Evolutionary conservation across 2,113 vertebrate species (phyloP), one percentile per base, ranked within the genome.

Genomic region (Phylloscopus whistleri): DNA sequence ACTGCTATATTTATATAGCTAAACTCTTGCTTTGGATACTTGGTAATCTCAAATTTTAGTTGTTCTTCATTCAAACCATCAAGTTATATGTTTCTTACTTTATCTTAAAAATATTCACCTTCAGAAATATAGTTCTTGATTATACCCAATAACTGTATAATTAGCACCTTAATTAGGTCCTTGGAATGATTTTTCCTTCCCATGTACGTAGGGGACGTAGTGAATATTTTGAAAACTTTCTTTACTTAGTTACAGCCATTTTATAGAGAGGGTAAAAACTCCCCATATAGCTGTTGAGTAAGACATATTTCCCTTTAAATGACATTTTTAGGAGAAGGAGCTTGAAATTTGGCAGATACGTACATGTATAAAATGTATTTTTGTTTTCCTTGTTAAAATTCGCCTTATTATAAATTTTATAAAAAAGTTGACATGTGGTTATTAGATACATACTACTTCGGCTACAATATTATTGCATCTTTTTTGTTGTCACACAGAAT

Each of bases 181-280:
- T 83, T 89, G 35, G 10, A 85, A 44, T 46, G 10, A 66, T 30
- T 77, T 62, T 90, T 76, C 9, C 18, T 74, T 86, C 86, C 6
- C 7, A 10, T 4, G 0, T 55, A 26, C 8, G 3, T 15, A 43
- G 21, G 52, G 6, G 6, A n/a, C 52, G 48, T 15, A 72, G 11
- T 26, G 8, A 53, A 43, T 69, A 11, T 62, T 73, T 80, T 69
- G 19, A 62, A 77, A 86, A 77, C 21, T 66, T 76, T 24, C 7
- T 77, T 73, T 85, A 13, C 18, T 84, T 66, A 48, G 3, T 89
- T 51, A 33, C 8, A 66, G 31, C 5, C 2, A 0, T 67, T 87
- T 56, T 53, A 19, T 35, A 59, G 24, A 35, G 33, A 35, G 31
- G 4, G 3, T 28, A 31, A 48, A 62, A 56, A 6, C 3, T 0